Evolutionary conservation across 2,888 invertebrate species (phyloP), one percentile per base, ranked within the genome.

Genomic region (Scotopteryx bipunctaria): DNA sequence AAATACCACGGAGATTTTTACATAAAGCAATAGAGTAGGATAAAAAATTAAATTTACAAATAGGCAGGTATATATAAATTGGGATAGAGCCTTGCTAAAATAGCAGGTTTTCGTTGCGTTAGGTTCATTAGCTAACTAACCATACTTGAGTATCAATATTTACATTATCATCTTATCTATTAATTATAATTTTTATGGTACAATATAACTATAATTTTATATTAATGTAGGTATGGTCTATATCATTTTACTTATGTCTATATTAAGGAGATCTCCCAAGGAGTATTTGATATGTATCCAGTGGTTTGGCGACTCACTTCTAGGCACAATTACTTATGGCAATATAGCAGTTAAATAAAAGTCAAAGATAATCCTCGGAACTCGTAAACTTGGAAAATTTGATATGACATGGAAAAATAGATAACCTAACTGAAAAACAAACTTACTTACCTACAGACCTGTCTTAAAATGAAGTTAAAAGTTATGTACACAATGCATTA

Each of bases 311-410:
- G 82, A 78, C 78, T 81, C 76, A 58, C 67, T 74, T 79, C 83
- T 83, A 84, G 85, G 85, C 85, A 85, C 84, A 78, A 76, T 66
- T 77, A n/a, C n/a, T n/a, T n/a, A 74, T 76, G 81, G 79, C 71
- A 68, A 73, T 71, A 59, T 55, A 60, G 55, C 55, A 47, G 42
- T 50, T 19, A 49, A 55, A 35, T 25, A 41, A 45, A 23, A 4
- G 8, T 23, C 1, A 15, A 19, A 29, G 9, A 37, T 29, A 37
- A 35, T 19, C 35, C 4, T 21, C 9, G 19, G 2, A 27, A 27
- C 11, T 11, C n/a, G n/a, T 27, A 19, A 42, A 11, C 8, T 17
- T 17, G 15, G 15, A 32, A 15, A 38, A 38, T 9, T 8, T 17
- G 17, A 16, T 27, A 38, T 25, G 27, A 27, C 25, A 27, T 21